Conservation (phyloP, 2,888 invertebrate species). For the Anarsia innoxiella region DNA sequence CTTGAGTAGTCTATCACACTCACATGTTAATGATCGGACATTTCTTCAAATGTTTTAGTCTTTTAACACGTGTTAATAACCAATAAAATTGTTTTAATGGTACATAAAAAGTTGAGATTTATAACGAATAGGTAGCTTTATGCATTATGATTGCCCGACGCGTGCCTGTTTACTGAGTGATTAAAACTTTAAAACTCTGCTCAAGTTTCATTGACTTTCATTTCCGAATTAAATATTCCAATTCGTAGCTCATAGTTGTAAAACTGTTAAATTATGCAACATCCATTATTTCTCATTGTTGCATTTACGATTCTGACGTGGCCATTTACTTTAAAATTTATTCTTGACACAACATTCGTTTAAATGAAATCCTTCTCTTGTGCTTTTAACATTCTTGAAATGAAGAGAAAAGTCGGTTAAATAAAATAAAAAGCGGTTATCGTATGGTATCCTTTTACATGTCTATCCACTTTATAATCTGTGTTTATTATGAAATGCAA, state of each 20-base stretch:
- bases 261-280: too few relatives aligned
- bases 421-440: constrained; percentile 16
- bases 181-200: constrained; percentile 35
- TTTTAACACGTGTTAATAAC: constrained; percentile 73
- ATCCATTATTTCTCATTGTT: too few relatives aligned
- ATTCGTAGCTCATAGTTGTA: too few relatives aligned
- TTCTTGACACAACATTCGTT: too few relatives aligned
- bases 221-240: too few relatives aligned
- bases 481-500: constrained; percentile 31
- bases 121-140: constrained; percentile 63
- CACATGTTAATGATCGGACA: constrained; percentile 57
- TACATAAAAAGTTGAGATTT: constrained; percentile 73
- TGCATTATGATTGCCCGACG: constrained; percentile 57
- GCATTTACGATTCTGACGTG: too few relatives aligned
- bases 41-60: constrained; percentile 70
- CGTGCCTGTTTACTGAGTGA: constrained; percentile 39
- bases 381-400: too few relatives aligned
- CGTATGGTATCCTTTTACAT: constrained; percentile 26
- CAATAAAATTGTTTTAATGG: constrained; percentile 71
- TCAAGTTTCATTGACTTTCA: constrained; percentile 44
- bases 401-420: constrained; percentile 4
- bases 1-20: constrained; percentile 39
- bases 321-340: too few relatives aligned
- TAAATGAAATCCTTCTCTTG: too few relatives aligned
- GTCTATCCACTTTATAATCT: constrained; percentile 34